Evolutionary conservation across 2,113 vertebrate species (phyloP).

Genomic region (Progne subis): DNA sequence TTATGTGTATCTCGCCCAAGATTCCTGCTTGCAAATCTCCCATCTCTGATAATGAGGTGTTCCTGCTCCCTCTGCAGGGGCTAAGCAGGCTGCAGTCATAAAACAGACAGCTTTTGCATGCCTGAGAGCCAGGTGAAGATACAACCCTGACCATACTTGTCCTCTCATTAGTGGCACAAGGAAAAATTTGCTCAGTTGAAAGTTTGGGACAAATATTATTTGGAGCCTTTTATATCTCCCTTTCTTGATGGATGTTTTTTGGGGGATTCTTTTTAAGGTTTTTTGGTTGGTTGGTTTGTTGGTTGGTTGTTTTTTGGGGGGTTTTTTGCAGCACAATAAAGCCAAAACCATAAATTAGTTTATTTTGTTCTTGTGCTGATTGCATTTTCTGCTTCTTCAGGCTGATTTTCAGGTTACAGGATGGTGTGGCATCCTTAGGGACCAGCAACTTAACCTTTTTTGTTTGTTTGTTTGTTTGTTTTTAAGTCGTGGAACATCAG

Average conservation of each 20-base stretch:
- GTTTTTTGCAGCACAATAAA: not conserved
- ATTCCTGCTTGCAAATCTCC: conserved; percentile 14
- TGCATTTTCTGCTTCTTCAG: not conserved
- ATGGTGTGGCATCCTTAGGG: not conserved
- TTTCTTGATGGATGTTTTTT: not conserved
- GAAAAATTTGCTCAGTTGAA: not conserved
- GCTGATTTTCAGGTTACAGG: not conserved
- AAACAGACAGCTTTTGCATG: not conserved
- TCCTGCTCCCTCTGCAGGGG: conserved; percentile 68
- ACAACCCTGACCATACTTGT: not conserved
- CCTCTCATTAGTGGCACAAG: not conserved
- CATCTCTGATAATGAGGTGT: conserved; percentile 50
- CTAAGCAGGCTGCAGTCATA: conserved; percentile 51
- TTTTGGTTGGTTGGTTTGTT: too few species aligned
- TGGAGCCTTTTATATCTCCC: not conserved
- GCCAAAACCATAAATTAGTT: not conserved
- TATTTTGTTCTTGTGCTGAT: not conserved
- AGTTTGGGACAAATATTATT: not conserved
- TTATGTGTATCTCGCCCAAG: not conserved
- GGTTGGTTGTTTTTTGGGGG: too few species aligned
- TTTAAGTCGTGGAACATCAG: not conserved
- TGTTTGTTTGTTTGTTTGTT: not conserved
- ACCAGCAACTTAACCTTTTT: not conserved
- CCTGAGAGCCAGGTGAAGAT: not conserved
- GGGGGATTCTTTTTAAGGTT: rapidly evolving